Base-by-base conservation (phyloP, 2,797 vertebrate species). In the Chaunax sp. region DNA sequence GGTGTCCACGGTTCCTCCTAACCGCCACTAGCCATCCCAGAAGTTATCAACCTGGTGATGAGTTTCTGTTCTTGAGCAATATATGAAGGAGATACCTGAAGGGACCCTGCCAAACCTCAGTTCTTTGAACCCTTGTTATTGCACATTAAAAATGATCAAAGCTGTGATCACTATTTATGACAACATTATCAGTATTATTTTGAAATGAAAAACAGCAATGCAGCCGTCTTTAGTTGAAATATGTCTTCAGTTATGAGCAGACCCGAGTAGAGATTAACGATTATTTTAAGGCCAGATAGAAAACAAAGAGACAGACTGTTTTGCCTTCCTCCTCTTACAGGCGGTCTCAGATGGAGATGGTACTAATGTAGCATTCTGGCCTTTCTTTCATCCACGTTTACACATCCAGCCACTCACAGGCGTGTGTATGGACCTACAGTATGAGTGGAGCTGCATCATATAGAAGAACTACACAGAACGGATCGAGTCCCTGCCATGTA, bases 161-260 rank as follows among this genome's bases (percentile, higher is more conserved):
- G 81, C 75, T 74, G 72, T 86, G 92, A 86, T 88, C 79, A 37
- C 47, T 87, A 88, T 85, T 88, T 89, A 88, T 83, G 10, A 35
- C 33, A 74, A 83, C 72, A 51, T 69, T 73, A 44, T 86, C 88
- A 91, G 88, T 92, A 90, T 93, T 93, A 91, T 80, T 84, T 88
- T 78, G 28, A 60, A 59, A 40, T 13, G 59, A 40, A 60, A 69
- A 58, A 80, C 71, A 16, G 38, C 46, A n/a, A 64, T 52, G 65
- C 73, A 65, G 64, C 64, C 16, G 33, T 75, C 51, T 71, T 74
- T 69, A 37, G 64, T 63, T 76, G 28, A 81, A 69, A 64, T 60
- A 35, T 73, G 74, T 78, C 69, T 64, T 74, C 67, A 50, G 72
- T 69, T 53, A n/a, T 0, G 51, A 78, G 56, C 61, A 50, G 66